These are phyloP conservation scores for Percopsis transmontana DNA, from an alignment of 2,113 vertebrate species.

Conservation along the genomic window DNA sequence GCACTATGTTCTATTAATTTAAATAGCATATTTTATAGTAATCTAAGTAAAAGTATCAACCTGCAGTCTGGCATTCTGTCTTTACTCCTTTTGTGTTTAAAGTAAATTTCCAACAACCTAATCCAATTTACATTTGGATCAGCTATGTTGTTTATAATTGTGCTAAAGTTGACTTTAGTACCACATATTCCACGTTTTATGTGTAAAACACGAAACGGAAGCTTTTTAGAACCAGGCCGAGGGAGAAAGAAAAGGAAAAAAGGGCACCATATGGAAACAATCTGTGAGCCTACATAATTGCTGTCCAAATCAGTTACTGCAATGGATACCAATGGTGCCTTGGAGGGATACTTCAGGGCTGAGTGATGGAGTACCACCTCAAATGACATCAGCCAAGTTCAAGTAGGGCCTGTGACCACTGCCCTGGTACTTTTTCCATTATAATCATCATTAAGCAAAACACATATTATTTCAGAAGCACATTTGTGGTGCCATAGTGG, in stretches of 20 bases:
- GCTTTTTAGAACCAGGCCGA: slow-evolving; percentile 40
- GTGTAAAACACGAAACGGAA: slow-evolving; percentile 43
- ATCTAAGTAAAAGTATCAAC: not conserved
- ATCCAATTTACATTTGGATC: not conserved
- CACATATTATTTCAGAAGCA: slow-evolving; percentile 21
- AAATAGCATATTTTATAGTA: too few species aligned
- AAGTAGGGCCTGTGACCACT: slow-evolving; percentile 40
- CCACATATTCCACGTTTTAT: not conserved
- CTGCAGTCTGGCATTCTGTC: too few species aligned
- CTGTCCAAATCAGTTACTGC: slow-evolving; percentile 68
- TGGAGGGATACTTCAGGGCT: slow-evolving; percentile 45
- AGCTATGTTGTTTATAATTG: not conserved
- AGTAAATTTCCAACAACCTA: slow-evolving; percentile 9
- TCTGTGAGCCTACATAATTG: slow-evolving; percentile 57
- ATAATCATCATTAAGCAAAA: slow-evolving; percentile 51
- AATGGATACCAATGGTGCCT: slow-evolving; percentile 62
- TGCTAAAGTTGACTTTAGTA: slow-evolving; percentile 47
- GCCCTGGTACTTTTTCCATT: slow-evolving; percentile 37
- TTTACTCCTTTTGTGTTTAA: too few species aligned
- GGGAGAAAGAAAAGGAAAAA: slow-evolving; percentile 44
- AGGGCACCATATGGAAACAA: slow-evolving; percentile 75
- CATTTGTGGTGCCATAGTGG: slow-evolving; percentile 49
- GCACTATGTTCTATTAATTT: too few species aligned
- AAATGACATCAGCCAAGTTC: slow-evolving; percentile 51
- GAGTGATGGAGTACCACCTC: slow-evolving; percentile 70